Evolutionary conservation across 1,140 invertebrate species (phyloP), one percentile per base, ranked within the genome.

Genomic region (Zaprionus inermis): DNA sequence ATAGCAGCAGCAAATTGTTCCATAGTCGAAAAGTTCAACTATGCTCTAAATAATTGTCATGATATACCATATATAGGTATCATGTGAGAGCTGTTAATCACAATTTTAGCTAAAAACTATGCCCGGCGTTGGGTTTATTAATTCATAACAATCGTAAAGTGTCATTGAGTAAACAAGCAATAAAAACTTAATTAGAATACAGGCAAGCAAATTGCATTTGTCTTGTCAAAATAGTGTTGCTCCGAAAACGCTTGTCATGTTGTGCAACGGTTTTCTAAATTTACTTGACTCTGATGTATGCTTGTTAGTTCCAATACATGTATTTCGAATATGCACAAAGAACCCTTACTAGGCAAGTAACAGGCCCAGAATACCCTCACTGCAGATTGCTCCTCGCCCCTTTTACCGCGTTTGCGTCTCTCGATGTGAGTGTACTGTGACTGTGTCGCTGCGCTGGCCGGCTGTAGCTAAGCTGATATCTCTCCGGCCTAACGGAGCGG

Each of bases 61-160:
- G 38, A 38, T 38, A 38, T 12, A 28, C 24, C 24, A 46, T 46
- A 46, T n/a, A 7, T 46, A 46, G 3, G 3, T 44, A 44, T 44
- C 38, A 44, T 44, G 22, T 36, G 55, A 36, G 44, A 20, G 55
- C 55, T 57, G 55, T n/a, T 22, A 12, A 57, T 20, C 16, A 44
- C 16, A 22, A 30, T 12, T 49, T 18, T 11, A 16, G 11, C 32
- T n/a, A 10, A 44, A 41, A 44, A 7, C 7, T 44, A 9, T 18
- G 59, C 20, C 49, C 41, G 34, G 9, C n/a, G 51, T 49, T 58
- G n/a, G 24, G 41, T 77, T 79, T 81, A 74, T 84, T 80, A 80
- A 80, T 82, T 82, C 67, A 79, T 79, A 76, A 68, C 46, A 32
- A 59, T 84, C 44, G 68, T 69, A 67, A 84, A 83, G 60, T 65